Percentiles rank a stretch among this genome's conserved stretches.
Conservation (phyloP, 1,140 invertebrate genomes). For the Hyposmocoma kahamanoa region DNA sequence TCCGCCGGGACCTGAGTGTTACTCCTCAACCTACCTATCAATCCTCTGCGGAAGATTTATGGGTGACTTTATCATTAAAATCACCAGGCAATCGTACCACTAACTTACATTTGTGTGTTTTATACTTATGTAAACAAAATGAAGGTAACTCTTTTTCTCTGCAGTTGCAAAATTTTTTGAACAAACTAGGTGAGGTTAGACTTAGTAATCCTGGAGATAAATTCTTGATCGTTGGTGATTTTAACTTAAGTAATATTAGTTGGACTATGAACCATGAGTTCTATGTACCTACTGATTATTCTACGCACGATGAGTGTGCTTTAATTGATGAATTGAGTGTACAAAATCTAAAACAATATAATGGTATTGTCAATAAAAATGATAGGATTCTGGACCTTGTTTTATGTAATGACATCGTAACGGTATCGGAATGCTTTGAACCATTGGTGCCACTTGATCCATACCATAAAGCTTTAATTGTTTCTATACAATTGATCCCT, state of each 20-base stretch:
- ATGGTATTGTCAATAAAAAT: constrained; percentile 9
- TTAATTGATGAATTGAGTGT: constrained; percentile 13
- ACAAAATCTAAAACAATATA: constrained; percentile 9
- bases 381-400: constrained; percentile 17
- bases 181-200: neutral
- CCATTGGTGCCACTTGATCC: constrained; percentile 14
- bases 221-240: constrained; percentile 11
- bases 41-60: constrained; percentile 17
- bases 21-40: constrained; percentile 5
- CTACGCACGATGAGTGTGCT: neutral
- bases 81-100: neutral
- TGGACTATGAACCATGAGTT: neutral
- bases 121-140: neutral
- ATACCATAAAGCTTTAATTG: constrained; percentile 13
- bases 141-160: neutral
- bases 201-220: constrained; percentile 1
- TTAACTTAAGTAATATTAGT: constrained; percentile 8
- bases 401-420: constrained; percentile 9
- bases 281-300: constrained; percentile 1
- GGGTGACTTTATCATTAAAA: constrained; percentile 6
- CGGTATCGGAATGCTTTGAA: constrained; percentile 10
- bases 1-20: constrained; percentile 6
- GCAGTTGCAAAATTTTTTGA: neutral
- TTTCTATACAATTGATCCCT: constrained; percentile 1
- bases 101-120: neutral